Percentiles rank a stretch among this genome's conserved stretches.
These are phyloP conservation scores for Actinia equina DNA, from an alignment of 64 coral and sea anemone species.

Conservation along the genomic window DNA sequence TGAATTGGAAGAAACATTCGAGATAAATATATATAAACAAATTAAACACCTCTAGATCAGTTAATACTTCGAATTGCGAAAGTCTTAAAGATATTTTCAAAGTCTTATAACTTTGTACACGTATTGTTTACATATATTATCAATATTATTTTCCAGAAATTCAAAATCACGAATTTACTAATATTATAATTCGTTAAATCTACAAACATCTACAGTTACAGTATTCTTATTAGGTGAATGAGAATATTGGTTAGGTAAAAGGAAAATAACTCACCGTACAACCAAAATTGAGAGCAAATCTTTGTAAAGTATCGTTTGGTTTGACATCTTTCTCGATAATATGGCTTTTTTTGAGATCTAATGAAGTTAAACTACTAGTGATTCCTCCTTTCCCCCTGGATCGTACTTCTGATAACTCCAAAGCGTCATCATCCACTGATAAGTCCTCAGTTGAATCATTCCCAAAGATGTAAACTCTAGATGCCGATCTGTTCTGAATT, in stretches of 20 bases:
- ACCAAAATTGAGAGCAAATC: constrained; percentile 77
- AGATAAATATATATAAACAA: not conserved
- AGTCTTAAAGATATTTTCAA: not conserved
- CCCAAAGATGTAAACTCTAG: constrained; percentile 66
- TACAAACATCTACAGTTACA: too few relatives aligned
- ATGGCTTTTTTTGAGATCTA: constrained; percentile 60
- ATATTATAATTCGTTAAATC: not conserved
- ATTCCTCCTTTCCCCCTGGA: constrained; percentile 41
- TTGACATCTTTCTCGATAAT: constrained; percentile 77
- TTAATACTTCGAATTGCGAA: not conserved
- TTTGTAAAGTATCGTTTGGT: constrained; percentile 67
- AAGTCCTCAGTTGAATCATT: constrained; percentile 56
- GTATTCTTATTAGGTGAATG: too few relatives aligned
- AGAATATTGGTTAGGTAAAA: too few relatives aligned
- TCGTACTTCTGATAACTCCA: constrained; percentile 58
- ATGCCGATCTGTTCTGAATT: constrained; percentile 53
- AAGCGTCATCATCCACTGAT: constrained; percentile 28
- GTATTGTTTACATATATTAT: not conserved
- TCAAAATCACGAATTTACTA: not conserved
- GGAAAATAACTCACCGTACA: constrained; percentile 93
- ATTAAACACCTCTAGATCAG: not conserved
- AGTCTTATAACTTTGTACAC: not conserved
- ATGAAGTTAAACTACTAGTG: constrained; percentile 1
- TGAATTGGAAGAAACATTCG: not conserved
- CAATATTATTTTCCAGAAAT: not conserved